Conservation (phyloP, 53 echinoderm and acorn worm species). For the Antedon mediterranea region DNA sequence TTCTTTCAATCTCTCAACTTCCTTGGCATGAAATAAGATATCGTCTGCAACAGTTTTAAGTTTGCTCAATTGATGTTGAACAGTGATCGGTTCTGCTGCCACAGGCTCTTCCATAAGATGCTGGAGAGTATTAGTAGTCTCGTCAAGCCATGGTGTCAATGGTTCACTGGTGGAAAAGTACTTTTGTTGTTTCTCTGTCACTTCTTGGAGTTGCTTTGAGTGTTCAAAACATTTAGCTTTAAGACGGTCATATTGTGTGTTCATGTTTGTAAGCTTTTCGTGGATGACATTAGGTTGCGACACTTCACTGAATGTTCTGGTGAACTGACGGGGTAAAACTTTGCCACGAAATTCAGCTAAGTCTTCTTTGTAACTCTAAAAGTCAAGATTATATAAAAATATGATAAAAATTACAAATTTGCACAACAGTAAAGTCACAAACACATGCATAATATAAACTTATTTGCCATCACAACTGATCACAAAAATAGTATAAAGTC, state of each 20-base stretch:
- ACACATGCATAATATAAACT: no score
- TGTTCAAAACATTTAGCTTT: conserved; percentile 61
- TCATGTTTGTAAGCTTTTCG: conserved; percentile 73
- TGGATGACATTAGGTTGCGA: conserved; percentile 67
- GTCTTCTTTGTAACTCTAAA: conserved; percentile 80
- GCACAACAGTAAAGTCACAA: no score
- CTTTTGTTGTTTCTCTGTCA: conserved; percentile 57
- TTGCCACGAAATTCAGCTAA: conserved; percentile 59
- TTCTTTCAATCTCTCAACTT: conserved; percentile 69
- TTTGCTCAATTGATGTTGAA: conserved; percentile 79
- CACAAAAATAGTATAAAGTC: no score
- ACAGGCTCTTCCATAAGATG: conserved; percentile 59
- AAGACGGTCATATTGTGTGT: conserved; percentile 77
- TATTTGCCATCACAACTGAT: no score
- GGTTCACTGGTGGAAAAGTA: conserved; percentile 15
- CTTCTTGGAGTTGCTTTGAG: conserved; percentile 47
- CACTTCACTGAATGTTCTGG: conserved; percentile 91
- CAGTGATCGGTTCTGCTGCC: conserved; percentile 62
- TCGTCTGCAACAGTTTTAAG: conserved; percentile 67
- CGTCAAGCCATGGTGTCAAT: conserved; percentile 62
- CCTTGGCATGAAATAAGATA: conserved; percentile 73
- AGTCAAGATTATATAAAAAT: neutral
- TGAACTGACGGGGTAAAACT: conserved; percentile 84
- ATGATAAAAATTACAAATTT: no score
- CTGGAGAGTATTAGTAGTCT: conserved; percentile 45